These are phyloP conservation scores for Latheticus oryzae DNA, from an alignment of 2,888 invertebrate genomes.

Conservation along the genomic window DNA sequence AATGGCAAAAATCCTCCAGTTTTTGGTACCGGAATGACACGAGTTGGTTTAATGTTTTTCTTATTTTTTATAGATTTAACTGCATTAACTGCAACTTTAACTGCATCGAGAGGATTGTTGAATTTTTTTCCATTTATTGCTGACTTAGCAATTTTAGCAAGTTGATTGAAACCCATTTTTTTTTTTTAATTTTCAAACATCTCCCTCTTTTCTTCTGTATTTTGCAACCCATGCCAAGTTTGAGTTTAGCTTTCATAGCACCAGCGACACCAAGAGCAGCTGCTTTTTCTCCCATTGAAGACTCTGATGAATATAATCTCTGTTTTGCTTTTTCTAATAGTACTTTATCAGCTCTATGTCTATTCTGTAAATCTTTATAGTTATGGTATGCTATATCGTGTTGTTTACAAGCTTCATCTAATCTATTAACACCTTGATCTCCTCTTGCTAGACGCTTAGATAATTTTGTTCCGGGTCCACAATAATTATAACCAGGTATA, in stretches of 20 bases:
- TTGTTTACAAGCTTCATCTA: constrained; percentile 56
- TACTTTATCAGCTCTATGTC: constrained; percentile 57
- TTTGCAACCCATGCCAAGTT: constrained; percentile 51
- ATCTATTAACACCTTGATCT: constrained; percentile 55
- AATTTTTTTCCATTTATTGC: constrained; percentile 2
- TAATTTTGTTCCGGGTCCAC: constrained; percentile 52
- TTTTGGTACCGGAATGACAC: constrained; percentile 56
- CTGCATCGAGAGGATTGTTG: neutral
- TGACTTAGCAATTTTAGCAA: constrained; percentile 2
- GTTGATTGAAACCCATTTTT: neutral
- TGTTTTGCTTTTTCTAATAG: constrained; percentile 55
- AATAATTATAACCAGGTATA: constrained; percentile 45
- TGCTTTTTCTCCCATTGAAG: constrained; percentile 53
- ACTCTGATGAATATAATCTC: constrained; percentile 52
- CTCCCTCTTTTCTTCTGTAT: neutral
- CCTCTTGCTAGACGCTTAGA: constrained; percentile 52
- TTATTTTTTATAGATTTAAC: constrained; percentile 1
- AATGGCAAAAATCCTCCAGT: constrained; percentile 52
- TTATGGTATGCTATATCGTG: constrained; percentile 58
- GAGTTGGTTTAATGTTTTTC: neutral
- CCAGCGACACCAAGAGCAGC: constrained; percentile 52
- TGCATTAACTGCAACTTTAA: constrained; percentile 2
- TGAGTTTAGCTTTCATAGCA: constrained; percentile 56
- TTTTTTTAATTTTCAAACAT: neutral
- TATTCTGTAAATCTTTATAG: constrained; percentile 41